Evolutionary conservation across 2,113 vertebrate species (phyloP), one percentile per base, ranked within the genome.

Genomic region (Callionymus lyra): DNA sequence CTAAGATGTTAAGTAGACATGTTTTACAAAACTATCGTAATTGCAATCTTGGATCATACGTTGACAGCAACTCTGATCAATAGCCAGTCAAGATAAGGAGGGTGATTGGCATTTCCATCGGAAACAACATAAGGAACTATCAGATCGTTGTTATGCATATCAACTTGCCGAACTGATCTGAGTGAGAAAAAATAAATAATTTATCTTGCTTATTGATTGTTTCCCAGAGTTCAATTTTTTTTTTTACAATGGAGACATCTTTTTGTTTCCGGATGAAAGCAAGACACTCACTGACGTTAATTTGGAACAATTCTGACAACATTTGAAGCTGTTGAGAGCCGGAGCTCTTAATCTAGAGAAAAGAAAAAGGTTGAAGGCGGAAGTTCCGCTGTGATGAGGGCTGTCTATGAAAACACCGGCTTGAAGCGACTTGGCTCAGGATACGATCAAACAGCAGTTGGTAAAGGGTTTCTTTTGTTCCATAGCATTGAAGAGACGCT

Each of bases 391-490:
- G 43, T 21, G 15, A 47, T 52, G 66, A 48, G 38, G 62, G 48
- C 47, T 43, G 38, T 37, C 44, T 41, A 50, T 40, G 44, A 59
- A 70, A 82, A 70, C 53, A 63, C 50, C 40, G 53, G 40, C 62
- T 48, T 44, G 49, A 56, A 43, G 49, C 63, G 50, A 42, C 61
- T 49, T 36, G 37, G 49, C 40, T 53, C 74, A 78, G 74, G 78
- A 83, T 79, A 64, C 74, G 61, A 78, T 79, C 62, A 73, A 81
- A 72, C 70, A 69, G 75, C 64, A 40, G 74, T 67, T 59, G 81
- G 74, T 76, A 75, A 60, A 81, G 76, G 80, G 78, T 72, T 71
- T 76, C 73, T 72, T 71, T 77, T 80, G 70, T 77, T 65, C 38
- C n/a, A n/a, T 55, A n/a, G 59, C 55, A 50, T 52, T 63, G 56